A percentile compares a stretch with the other conserved stretches of the same genome.
phyloP scores from a whole-genome alignment of 2,888 invertebrate species.

The Machimus rusticus region DNA sequence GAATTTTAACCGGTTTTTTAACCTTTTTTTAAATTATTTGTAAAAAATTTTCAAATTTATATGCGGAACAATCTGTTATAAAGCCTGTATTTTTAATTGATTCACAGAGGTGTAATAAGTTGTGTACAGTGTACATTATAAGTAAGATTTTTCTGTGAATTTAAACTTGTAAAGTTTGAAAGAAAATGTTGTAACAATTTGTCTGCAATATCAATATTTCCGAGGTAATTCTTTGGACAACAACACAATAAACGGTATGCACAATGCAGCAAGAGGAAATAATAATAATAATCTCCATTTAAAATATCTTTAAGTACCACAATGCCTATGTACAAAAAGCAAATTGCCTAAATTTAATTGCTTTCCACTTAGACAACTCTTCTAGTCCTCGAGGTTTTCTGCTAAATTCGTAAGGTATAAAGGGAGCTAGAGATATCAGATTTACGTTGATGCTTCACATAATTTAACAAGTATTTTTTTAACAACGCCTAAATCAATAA shows the following conservation, averaged over 20 bases:
- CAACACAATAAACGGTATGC: conserved; percentile 7
- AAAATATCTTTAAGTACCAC: conserved; percentile 20
- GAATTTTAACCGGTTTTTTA: conserved; percentile 35
- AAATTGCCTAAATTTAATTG: conserved; percentile 35
- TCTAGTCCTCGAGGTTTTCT: too few species aligned
- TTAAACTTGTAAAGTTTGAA: conserved; percentile 22
- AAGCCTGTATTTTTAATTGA: too few species aligned
- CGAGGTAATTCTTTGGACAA: neutral
- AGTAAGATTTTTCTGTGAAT: conserved; percentile 12
- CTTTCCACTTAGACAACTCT: conserved; percentile 25
- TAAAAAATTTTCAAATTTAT: conserved; percentile 37
- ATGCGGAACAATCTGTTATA: conserved; percentile 28
- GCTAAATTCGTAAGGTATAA: too few species aligned
- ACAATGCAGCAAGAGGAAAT: conserved; percentile 25
- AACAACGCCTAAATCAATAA: conserved; percentile 12
- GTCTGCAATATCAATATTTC: neutral
- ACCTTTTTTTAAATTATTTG: conserved; percentile 26
- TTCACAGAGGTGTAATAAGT: conserved; percentile 25
- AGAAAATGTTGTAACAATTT: conserved; percentile 27
- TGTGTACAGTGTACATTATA: conserved; percentile 38
- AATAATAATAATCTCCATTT: conserved; percentile 15
- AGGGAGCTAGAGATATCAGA: too few species aligned
- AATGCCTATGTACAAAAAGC: conserved; percentile 29
- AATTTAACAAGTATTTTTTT: neutral
- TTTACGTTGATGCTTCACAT: too few species aligned